These are phyloP conservation scores for Mus minutoides DNA, from an alignment of 2,797 vertebrate genomes.

Conservation along the genomic window DNA sequence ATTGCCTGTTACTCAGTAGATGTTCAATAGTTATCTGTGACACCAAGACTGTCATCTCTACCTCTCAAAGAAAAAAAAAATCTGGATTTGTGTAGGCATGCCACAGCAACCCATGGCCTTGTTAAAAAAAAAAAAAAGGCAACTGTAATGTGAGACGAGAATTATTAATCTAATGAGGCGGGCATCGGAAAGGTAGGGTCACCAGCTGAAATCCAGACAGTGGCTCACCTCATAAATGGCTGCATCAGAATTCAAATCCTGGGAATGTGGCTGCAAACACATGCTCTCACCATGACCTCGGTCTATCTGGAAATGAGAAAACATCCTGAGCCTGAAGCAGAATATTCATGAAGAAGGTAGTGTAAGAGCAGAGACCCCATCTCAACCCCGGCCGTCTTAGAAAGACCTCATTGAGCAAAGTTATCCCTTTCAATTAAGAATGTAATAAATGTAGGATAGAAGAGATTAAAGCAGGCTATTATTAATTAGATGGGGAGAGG, in stretches of 20 bases:
- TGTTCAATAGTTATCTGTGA: neutral
- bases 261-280: neutral
- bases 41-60: neutral
- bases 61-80: neutral
- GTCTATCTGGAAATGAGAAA: conserved; percentile 32
- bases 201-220: neutral
- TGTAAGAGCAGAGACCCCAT: neutral
- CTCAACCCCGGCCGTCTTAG: conserved; percentile 51
- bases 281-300: neutral
- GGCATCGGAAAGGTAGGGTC: neutral
- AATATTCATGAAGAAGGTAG: conserved; percentile 46
- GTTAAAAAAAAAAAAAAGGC: no score
- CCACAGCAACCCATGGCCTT: neutral
- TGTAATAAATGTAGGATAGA: conserved; percentile 68
- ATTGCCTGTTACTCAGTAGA: neutral
- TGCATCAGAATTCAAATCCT: neutral
- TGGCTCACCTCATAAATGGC: conserved; percentile 22
- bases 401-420: conserved; percentile 52
- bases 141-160: neutral
- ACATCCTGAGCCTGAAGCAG: neutral
- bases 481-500: conserved; percentile 74
- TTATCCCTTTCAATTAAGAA: conserved; percentile 74
- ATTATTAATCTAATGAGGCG: conserved; percentile 3
- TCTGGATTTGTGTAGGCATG: neutral
- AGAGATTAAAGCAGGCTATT: conserved; percentile 76